Evolutionary conservation across 2,888 invertebrate species (phyloP), one percentile per base, ranked within the genome.

Genomic region (Linnaemya tessellans): DNA sequence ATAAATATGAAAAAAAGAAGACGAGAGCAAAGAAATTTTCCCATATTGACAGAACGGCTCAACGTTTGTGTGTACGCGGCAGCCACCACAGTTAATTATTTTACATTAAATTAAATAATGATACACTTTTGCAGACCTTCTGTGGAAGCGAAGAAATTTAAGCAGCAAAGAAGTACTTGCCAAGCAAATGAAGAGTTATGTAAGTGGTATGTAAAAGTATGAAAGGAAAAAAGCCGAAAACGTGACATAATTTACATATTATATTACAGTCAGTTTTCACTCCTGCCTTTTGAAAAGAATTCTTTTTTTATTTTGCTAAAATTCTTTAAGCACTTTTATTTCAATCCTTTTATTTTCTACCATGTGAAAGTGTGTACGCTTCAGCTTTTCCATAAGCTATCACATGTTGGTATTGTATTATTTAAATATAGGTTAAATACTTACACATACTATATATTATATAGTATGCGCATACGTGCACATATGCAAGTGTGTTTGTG

Each of bases 91-190:
- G 89, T 91, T 92, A 92, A 92, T 92, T 92, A 92, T 92, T 92
- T 92, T 91, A 91, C 90, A 92, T 92, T 92, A 92, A 92, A 92
- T 92, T 92, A 92, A 92, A 92, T 92, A 92, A 92, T 92, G 92
- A 92, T 91, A 91, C 91, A 90, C 89, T 90, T 89, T 90, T 70
- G 43, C 82, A 85, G 85, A 74, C 75, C 85, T 77, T 75, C 77
- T 83, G 83, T 64, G 62, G 70, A 77, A 83, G 10, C 22, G 30
- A 22, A 80, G 64, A 65, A 75, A 71, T 65, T 80, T 80, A 65
- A 80, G 58, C 65, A 75, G 71, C 38, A 25, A 13, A 62, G 51
- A 79, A 75, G 43, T 56, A 64, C 70, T 82, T 82, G 75, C 79
- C 70, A 85, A 75, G 78, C 70, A 70, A 85, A 85, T 85, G 82